A percentile compares a stretch with the other conserved stretches of the same genome.
These are phyloP conservation scores for Adelognathus sp. DNA, from an alignment of 2,888 invertebrate species.

Conservation along the genomic window DNA sequence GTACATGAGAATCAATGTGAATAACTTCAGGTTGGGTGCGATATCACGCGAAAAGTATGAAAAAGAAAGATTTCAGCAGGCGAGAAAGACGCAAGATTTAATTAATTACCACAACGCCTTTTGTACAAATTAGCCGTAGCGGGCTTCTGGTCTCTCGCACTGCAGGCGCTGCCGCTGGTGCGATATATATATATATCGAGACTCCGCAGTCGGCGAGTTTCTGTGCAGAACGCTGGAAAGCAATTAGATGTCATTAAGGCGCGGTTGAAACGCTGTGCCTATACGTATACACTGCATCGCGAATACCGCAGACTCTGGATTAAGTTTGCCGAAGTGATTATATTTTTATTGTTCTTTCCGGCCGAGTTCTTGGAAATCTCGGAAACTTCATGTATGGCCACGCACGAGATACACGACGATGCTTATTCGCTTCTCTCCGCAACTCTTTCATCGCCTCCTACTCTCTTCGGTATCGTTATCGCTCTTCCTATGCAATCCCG, in stretches of 20 bases:
- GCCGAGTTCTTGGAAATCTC: conserved; percentile 79
- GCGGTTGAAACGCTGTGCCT: conserved; percentile 59
- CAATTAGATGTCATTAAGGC: conserved; percentile 79
- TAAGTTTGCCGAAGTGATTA: conserved; percentile 79
- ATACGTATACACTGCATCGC: conserved; percentile 23
- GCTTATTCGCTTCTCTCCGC: conserved; percentile 32
- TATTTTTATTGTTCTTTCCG: conserved; percentile 81
- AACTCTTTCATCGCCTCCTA: conserved; percentile 59
- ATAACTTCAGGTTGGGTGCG: background rate
- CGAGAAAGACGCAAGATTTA: conserved; percentile 18
- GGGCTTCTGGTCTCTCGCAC: conserved; percentile 15
- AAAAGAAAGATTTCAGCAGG: conserved; percentile 18
- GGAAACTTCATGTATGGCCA: conserved; percentile 69
- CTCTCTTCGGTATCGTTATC: conserved; percentile 32
- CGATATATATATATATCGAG: conserved; percentile 69
- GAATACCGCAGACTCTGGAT: conserved; percentile 68
- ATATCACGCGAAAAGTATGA: conserved; percentile 9
- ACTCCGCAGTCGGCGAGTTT: conserved; percentile 68
- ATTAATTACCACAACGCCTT: conserved; percentile 39
- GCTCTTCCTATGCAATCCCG: background rate
- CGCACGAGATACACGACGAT: conserved; percentile 70
- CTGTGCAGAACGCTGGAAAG: conserved; percentile 77
- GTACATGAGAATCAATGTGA: background rate
- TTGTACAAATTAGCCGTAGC: conserved; percentile 17
- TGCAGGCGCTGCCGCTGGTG: background rate